A percentile compares a stretch with the other conserved stretches of the same genome.
Conservation (phyloP, 92 coral and sea anemone genomes). For the Phenganax stokvisi region DNA sequence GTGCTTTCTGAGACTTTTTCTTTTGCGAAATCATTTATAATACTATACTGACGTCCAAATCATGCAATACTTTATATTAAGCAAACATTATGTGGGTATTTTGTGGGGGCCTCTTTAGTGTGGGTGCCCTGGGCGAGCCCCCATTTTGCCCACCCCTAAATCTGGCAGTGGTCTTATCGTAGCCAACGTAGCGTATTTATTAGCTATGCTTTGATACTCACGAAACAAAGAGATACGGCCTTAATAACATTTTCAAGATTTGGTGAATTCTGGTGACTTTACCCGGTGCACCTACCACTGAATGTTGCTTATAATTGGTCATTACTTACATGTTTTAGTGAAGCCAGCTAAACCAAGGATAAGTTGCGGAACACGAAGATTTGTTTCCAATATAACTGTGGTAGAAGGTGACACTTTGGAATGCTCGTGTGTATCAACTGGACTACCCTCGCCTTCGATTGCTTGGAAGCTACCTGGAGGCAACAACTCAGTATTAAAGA, state of each 20-base stretch:
- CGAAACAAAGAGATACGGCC: no score
- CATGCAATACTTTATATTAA: no score
- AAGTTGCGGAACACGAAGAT: neutral
- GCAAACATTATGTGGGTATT: no score
- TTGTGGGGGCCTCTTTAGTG: no score
- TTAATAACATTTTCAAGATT: neutral
- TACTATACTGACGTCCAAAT: no score
- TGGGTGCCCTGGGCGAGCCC: no score
- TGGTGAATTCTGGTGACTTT: neutral
- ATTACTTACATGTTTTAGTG: neutral
- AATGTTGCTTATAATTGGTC: neutral
- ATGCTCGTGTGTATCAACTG: neutral
- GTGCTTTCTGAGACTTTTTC: no score
- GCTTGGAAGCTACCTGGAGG: neutral
- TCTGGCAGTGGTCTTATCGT: no score
- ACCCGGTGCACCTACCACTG: neutral
- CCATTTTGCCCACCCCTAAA: no score
- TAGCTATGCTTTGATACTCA: no score
- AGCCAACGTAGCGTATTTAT: no score
- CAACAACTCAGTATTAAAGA: neutral
- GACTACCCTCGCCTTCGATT: conserved; percentile 1
- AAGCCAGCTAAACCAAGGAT: neutral
- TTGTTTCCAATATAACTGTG: neutral
- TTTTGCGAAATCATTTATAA: no score
- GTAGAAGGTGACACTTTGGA: conserved; percentile 1